Evolutionary conservation across 2,888 invertebrate species (phyloP), one percentile per base, ranked within the genome.

Genomic region (Pyralis farinalis): DNA sequence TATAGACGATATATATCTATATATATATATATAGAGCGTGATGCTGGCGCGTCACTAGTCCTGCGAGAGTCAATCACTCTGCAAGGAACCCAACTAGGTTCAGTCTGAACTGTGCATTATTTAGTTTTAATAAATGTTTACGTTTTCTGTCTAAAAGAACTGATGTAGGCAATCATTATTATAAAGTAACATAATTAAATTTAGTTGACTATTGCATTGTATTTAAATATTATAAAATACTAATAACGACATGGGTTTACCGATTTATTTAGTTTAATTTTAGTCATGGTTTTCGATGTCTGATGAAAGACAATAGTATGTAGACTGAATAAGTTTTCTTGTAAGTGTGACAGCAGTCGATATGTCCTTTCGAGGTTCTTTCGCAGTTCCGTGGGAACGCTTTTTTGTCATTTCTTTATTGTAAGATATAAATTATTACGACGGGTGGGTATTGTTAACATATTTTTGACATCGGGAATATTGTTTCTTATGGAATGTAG

Each of bases 241-340:
- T 55, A 58, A 63, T 72, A 64, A 60, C 58, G 52, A 66, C 48
- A 69, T 70, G 66, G 68, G 65, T 72, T 66, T 71, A 60, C 64
- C 44, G 39, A 50, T 12, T 49, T 49, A 47, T 49, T 50, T 53
- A 52, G 51, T 61, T 63, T 74, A 75, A 71, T 69, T 74, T 72
- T 79, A 76, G 75, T 81, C 72, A 77, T 62, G 67, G 68, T 76
- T 72, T 77, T 63, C 58, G 47, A 72, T 80, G 82, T 84, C 82
- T 78, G 59, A 74, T 62, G 59, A 82, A 83, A 86, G 85, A 84
- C 85, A 81, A 82, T 83, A 79, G 75, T 60, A 8, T 22, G 32
- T 85, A 84, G 83, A 86, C 85, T 86, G 84, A 84, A 80, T 78
- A 81, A 80, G 81, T 81, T 82, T 67, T 69, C 66, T 73, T 66